phyloP scores from a whole-genome alignment of 2,113 vertebrate species.

The Dipodomys ordii region DNA sequence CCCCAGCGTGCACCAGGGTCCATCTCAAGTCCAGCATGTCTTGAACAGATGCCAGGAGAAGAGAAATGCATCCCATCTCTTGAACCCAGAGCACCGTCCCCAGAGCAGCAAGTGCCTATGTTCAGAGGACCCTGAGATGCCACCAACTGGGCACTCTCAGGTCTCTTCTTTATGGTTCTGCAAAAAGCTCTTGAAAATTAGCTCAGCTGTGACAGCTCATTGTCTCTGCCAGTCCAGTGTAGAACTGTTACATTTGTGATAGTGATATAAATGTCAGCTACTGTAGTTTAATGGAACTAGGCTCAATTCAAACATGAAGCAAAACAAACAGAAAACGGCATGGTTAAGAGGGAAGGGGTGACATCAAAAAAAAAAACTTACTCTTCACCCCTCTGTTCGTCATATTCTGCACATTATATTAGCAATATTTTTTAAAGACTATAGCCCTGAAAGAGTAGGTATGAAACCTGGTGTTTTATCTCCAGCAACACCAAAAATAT shows the following conservation, averaged over 20 bases:
- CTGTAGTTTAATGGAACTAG: not conserved
- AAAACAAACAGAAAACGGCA: not conserved
- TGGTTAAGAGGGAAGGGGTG: not conserved
- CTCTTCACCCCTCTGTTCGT: no score
- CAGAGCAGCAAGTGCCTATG: no score
- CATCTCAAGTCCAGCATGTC: not conserved
- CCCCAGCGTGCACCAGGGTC: not conserved
- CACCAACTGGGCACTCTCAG: not conserved
- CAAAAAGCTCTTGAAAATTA: not conserved
- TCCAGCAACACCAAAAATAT: no score
- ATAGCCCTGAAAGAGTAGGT: no score
- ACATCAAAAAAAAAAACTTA: no score
- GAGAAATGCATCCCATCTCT: no score
- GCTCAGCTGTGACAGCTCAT: not conserved
- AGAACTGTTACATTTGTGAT: not conserved
- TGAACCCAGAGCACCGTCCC: no score
- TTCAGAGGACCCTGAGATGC: not conserved
- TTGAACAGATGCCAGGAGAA: not conserved
- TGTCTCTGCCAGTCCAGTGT: conserved; percentile 1
- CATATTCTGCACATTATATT: no score
- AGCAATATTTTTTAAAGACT: no score
- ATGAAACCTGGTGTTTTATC: no score
- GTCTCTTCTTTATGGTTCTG: not conserved
- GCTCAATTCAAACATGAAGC: conserved; percentile 19
- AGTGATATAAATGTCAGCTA: not conserved